Percentiles rank a stretch among this genome's conserved stretches.
Evolutionary conservation across 1,140 invertebrate genomes (phyloP).

Genomic region (Cecropterus lyciades): DNA sequence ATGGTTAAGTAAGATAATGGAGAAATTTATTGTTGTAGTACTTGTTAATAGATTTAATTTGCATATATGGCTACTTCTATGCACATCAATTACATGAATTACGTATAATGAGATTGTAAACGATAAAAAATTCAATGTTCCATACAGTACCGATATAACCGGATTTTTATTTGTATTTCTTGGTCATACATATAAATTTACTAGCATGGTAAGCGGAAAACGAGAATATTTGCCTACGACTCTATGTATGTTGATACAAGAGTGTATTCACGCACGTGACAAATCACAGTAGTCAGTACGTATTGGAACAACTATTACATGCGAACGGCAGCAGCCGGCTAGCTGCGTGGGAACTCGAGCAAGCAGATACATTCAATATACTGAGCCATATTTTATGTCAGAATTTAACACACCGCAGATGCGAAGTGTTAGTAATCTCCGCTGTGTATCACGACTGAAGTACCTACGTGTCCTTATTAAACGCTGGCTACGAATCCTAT

Average conservation of each 20-base stretch:
- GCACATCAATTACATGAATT: too few species aligned
- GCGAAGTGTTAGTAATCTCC: slow-evolving; percentile 54
- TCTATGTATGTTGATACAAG: slow-evolving; percentile 15
- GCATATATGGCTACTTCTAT: neutral
- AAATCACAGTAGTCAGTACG: slow-evolving; percentile 2
- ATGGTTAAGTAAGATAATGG: neutral
- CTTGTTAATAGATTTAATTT: neutral
- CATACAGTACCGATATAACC: too few species aligned
- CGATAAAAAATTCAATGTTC: too few species aligned
- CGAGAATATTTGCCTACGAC: slow-evolving; percentile 15
- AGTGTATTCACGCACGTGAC: slow-evolving; percentile 18
- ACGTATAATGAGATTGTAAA: too few species aligned
- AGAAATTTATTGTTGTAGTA: neutral
- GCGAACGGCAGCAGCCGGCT: slow-evolving; percentile 47
- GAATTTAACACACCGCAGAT: slow-evolving; percentile 66
- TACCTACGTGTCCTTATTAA: slow-evolving; percentile 20
- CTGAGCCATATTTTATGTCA: slow-evolving; percentile 71
- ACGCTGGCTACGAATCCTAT: slow-evolving; percentile 4
- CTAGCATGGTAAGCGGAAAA: neutral
- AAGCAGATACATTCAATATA: slow-evolving; percentile 47
- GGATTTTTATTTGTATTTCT: slow-evolving; percentile 1
- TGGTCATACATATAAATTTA: slow-evolving; percentile 6
- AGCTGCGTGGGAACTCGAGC: slow-evolving; percentile 71
- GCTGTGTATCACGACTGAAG: slow-evolving; percentile 56
- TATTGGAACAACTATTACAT: slow-evolving; percentile 45